Evolutionary conservation across 2,797 vertebrate genomes (phyloP), one percentile per base, ranked within the genome.

Genomic region (Syngnathus rostellatus): DNA sequence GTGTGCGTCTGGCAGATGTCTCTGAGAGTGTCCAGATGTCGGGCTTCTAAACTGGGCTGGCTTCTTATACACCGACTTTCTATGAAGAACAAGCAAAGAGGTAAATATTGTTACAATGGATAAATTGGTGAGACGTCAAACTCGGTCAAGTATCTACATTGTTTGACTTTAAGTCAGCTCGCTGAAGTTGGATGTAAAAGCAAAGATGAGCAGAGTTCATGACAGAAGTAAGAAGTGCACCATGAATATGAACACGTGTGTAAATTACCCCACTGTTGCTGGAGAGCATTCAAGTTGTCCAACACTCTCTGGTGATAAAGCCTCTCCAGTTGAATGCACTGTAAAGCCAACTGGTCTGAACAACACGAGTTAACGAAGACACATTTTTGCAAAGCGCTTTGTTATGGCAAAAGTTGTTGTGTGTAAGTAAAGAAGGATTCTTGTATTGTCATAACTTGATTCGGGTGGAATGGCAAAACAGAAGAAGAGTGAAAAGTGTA

Each of bases 281-380:
- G 94, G 81, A 98, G 91, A 70, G 89, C 85, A 75, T 91, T 90
- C 71, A 99, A 92, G 87, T 99, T 99, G 75, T 93, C 90, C 71
- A 99, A 81, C 53, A 98, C 79, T 67, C 94, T 92, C 78, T 96
- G 93, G 57, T 98, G 96, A 79, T 98, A 99, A 8, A 96, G 76
- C 58, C 90, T 89, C 85, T 99, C 94, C 73, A 99, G 89, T 53
- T 96, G 93, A 83, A 99, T 91, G 76, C 96, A 98, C 72, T 92
- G 91, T 77, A 98, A 87, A 0, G 95, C 96, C 75, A 88, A 88
- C 82, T 94, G 93, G 86, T 95, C 96, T 98, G 82, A 76, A 74
- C n/a, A 65, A 37, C 54, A 67, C 37, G 40, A 81, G 41, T 90
- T 87, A 89, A 89, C 88, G 79, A 80, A 74, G 12, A 68, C 7